Conservation (phyloP, 1,140 invertebrate genomes). For the Ips nitidus region DNA sequence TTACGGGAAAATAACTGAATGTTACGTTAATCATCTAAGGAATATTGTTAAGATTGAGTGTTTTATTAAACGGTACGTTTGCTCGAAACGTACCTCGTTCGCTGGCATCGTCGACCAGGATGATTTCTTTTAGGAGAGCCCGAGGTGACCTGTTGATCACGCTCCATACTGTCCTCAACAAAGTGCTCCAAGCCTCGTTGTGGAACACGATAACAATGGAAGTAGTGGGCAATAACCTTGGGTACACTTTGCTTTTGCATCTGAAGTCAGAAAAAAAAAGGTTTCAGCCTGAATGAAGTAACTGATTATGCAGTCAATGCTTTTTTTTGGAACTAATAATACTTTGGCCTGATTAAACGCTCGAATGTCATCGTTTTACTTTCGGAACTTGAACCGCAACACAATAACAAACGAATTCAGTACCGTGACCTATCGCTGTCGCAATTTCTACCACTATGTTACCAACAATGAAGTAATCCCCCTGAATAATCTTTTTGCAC, state of each 20-base stretch:
- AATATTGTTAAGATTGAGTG: too few species aligned
- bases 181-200: constrained; percentile 97
- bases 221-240: constrained; percentile 78
- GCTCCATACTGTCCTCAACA: constrained; percentile 94
- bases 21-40: too few species aligned
- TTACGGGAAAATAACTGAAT: too few species aligned
- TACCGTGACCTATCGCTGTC: background rate
- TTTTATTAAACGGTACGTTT: too few species aligned
- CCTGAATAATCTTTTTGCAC: too few species aligned
- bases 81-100: constrained; percentile 70
- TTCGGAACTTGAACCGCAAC: background rate
- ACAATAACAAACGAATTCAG: constrained; percentile 1
- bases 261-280: constrained; percentile 55
- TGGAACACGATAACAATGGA: constrained; percentile 97
- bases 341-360: background rate
- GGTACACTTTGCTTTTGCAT: constrained; percentile 77
- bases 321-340: background rate
- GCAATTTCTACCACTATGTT: too few species aligned
- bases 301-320: background rate
- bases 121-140: constrained; percentile 87
- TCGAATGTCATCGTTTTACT: constrained; percentile 3
- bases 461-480: too few species aligned
- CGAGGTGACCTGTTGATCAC: constrained; percentile 91
- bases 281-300: background rate
- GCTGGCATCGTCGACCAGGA: constrained; percentile 94